phyloP scores from a whole-genome alignment of 2,888 invertebrate genomes.

The Trisateles emortualis region DNA sequence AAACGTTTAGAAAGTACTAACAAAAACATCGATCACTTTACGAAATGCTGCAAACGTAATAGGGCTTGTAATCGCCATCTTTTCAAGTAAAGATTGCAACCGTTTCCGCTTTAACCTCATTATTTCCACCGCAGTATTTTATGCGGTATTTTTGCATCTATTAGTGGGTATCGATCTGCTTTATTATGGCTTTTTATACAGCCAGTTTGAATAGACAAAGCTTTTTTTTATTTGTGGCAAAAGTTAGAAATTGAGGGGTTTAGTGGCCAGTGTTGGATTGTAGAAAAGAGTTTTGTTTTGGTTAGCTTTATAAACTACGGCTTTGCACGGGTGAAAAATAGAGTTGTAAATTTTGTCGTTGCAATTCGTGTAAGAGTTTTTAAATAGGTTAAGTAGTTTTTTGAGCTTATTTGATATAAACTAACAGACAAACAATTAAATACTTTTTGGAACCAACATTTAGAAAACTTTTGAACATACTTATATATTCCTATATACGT shows the following conservation, averaged over 20 bases:
- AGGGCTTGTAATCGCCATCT: slow-evolving; percentile 29
- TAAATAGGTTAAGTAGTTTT: no score
- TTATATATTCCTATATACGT: no score
- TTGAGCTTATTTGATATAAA: no score
- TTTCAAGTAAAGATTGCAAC: slow-evolving; percentile 42
- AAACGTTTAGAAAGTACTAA: slow-evolving; percentile 45
- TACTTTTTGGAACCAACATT: no score
- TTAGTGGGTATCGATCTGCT: slow-evolving; percentile 40
- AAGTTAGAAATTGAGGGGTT: neutral
- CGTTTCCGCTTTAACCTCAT: slow-evolving; percentile 57
- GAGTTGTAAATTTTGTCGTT: no score
- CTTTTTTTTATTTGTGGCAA: slow-evolving; percentile 4
- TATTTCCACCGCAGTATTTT: slow-evolving; percentile 59
- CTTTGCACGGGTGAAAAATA: no score
- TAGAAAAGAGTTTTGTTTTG: neutral
- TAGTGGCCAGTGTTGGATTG: neutral
- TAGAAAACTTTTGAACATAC: no score
- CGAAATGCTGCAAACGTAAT: slow-evolving; percentile 61
- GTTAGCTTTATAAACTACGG: no score
- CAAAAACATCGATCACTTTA: slow-evolving; percentile 52
- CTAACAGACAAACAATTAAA: no score
- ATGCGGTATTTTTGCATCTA: slow-evolving; percentile 49
- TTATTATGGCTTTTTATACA: slow-evolving; percentile 37
- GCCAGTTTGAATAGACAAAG: neutral
- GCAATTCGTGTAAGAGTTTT: no score